phyloP scores from a whole-genome alignment of 1,140 invertebrate species.

The Akabosia matsudoensis region DNA sequence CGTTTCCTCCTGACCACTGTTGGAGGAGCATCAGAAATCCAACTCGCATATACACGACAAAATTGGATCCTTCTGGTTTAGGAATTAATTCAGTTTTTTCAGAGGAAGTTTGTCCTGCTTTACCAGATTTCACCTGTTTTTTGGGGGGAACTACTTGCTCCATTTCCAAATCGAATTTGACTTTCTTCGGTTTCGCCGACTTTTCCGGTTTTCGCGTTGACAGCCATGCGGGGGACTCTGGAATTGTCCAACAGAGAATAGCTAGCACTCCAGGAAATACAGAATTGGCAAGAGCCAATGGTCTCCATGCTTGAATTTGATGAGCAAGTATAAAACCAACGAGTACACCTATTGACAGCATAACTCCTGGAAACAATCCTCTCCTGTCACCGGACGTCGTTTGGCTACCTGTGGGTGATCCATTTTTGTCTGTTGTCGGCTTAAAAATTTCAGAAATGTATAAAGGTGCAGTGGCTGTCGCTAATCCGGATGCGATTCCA shows the following conservation, averaged over 20 bases:
- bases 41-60: not conserved
- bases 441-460: constrained; percentile 78
- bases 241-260: constrained; percentile 51
- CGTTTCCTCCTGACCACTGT: constrained; percentile 66
- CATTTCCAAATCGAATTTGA: constrained; percentile 14
- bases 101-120: not conserved
- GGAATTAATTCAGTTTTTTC: not conserved
- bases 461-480: constrained; percentile 69
- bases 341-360: constrained; percentile 49
- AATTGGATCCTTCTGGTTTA: not conserved
- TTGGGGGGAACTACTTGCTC: not conserved
- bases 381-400: constrained; percentile 61
- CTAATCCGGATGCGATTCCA: constrained; percentile 53
- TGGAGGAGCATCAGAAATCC: constrained; percentile 58
- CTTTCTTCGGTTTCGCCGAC: constrained; percentile 56
- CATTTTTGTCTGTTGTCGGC: constrained; percentile 57
- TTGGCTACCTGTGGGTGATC: no score
- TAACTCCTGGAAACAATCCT: constrained; percentile 55
- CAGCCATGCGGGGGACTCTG: constrained; percentile 29
- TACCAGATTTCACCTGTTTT: not conserved
- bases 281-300: constrained; percentile 44
- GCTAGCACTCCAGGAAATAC: not conserved
- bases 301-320: constrained; percentile 49
- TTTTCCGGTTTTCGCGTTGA: constrained; percentile 61
- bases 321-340: constrained; percentile 49